These are phyloP conservation scores for Sebastes hopkinsi DNA, from an alignment of 2,797 vertebrate genomes.

Conservation along the genomic window DNA sequence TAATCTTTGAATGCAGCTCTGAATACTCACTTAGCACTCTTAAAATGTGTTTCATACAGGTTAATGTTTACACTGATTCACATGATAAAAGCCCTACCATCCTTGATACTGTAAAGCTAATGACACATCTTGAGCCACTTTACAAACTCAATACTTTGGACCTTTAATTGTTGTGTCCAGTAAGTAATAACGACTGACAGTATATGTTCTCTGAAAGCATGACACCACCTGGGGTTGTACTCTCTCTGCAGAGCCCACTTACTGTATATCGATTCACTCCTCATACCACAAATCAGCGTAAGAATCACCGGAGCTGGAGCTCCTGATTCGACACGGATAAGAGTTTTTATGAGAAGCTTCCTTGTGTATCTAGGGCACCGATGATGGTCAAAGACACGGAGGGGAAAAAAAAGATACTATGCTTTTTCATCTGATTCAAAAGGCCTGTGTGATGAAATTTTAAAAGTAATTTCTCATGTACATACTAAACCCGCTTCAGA, in stretches of 20 bases:
- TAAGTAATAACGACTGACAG: constrained; percentile 9
- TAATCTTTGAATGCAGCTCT: not conserved
- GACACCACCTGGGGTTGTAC: not conserved
- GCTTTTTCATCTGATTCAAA: constrained; percentile 76
- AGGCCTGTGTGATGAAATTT: constrained; percentile 65
- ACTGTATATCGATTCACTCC: constrained; percentile 9
- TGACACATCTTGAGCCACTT: not conserved
- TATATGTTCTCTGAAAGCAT: constrained; percentile 13
- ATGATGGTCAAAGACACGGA: constrained; percentile 33
- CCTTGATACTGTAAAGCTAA: not conserved
- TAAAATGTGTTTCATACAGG: not conserved
- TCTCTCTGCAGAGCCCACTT: not conserved
- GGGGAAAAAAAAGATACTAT: constrained; percentile 19
- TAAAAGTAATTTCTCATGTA: constrained; percentile 66
- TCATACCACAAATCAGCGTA: constrained; percentile 22
- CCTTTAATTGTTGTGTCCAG: not conserved
- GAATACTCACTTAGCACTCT: not conserved
- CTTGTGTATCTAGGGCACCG: constrained; percentile 55
- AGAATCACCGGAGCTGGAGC: constrained; percentile 21
- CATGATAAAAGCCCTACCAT: not conserved
- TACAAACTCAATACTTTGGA: not conserved
- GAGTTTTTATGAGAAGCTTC: constrained; percentile 23
- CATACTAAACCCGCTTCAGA: constrained; percentile 67
- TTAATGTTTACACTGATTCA: not conserved
- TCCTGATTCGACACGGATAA: constrained; percentile 39